These are phyloP conservation scores for Nipponia nippon DNA, from an alignment of 2,113 vertebrate species.

Conservation along the genomic window DNA sequence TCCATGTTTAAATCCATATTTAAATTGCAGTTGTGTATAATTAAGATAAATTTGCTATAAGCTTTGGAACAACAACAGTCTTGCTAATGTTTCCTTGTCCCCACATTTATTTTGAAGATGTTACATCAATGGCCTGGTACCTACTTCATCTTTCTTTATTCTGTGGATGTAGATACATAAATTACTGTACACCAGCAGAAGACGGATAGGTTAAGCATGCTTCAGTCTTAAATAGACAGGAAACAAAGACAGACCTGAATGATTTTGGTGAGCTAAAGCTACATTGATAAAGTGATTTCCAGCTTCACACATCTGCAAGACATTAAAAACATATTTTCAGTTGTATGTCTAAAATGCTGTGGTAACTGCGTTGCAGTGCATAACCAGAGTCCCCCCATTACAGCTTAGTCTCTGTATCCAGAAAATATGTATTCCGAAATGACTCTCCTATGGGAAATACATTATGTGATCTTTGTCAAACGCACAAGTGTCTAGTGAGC, in stretches of 20 bases:
- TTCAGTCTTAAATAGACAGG: not conserved
- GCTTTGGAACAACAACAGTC: not conserved
- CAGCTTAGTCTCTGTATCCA: not conserved
- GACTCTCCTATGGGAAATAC: not conserved
- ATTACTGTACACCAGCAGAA: not conserved
- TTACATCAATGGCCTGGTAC: not conserved
- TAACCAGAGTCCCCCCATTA: not conserved
- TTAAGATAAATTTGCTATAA: constrained; percentile 5
- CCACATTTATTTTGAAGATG: not conserved
- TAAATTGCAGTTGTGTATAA: not conserved
- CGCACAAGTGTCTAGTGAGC: not conserved
- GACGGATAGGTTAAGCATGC: not conserved
- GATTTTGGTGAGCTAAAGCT: constrained; percentile 69
- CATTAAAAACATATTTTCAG: constrained; percentile 23
- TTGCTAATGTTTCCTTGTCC: not conserved
- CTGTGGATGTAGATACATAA: not conserved
- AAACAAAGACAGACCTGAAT: constrained; percentile 70
- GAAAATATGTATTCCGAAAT: not conserved
- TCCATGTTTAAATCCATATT: not conserved
- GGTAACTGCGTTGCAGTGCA: not conserved
- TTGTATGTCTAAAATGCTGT: not conserved
- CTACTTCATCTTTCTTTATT: constrained; percentile 3
- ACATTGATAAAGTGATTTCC: constrained; percentile 82
- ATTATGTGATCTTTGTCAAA: not conserved
- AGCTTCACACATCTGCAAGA: constrained; percentile 80